These are phyloP conservation scores for Chrysolina haemoptera DNA, from an alignment of 2,888 invertebrate species.

Conservation along the genomic window DNA sequence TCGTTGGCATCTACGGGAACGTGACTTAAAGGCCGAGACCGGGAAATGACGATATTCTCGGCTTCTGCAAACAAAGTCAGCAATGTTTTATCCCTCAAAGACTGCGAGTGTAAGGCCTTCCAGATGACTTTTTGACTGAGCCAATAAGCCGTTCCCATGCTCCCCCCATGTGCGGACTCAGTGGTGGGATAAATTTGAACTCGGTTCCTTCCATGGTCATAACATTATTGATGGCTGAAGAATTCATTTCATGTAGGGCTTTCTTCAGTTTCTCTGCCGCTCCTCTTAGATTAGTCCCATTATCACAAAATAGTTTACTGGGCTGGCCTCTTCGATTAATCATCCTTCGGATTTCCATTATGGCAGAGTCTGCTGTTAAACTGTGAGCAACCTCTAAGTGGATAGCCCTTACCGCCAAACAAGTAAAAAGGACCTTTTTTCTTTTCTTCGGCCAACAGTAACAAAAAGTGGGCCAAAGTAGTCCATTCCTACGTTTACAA, in stretches of 20 bases:
- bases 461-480: constrained; percentile 35
- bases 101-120: not conserved
- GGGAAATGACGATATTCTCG: no score
- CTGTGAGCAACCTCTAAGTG: constrained; percentile 33
- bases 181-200: not conserved
- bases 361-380: no score
- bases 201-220: not conserved
- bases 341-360: no score
- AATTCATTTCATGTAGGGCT: no score
- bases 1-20: no score
- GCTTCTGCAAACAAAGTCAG: no score
- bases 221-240: not conserved
- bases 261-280: no score
- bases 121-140: not conserved
- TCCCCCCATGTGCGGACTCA: no score
- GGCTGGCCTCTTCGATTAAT: no score
- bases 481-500: constrained; percentile 27
- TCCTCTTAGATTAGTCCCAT: no score
- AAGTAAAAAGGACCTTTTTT: constrained; percentile 37
- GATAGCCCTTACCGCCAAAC: constrained; percentile 33
- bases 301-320: no score
- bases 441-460: constrained; percentile 21
- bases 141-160: not conserved
- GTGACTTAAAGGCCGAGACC: no score
- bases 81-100: not conserved